Evolutionary conservation across 1,140 invertebrate species (phyloP).

Genomic region (Panagrolaimus sp.): DNA sequence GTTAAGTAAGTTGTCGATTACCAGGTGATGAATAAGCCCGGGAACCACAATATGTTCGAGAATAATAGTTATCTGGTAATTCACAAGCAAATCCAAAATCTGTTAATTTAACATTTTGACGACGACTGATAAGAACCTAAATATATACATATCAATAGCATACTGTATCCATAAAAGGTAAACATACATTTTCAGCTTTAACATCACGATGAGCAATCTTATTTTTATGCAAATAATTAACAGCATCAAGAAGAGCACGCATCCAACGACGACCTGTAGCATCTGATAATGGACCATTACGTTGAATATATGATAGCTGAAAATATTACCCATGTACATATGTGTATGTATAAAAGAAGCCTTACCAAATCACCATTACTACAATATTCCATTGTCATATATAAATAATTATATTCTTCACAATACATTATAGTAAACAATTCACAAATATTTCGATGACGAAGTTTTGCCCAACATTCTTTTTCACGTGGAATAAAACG

Average conservation of each 20-base stretch:
- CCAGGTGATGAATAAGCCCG: conserved; percentile 67
- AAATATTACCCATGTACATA: neutral
- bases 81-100: conserved; percentile 68
- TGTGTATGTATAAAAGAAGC: neutral
- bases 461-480: neutral
- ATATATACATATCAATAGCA: no score
- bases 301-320: conserved; percentile 28
- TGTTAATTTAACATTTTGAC: conserved; percentile 63
- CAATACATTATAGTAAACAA: neutral
- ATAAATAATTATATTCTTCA: neutral
- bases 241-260: conserved; percentile 63
- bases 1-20: no score
- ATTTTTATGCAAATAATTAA: conserved; percentile 64
- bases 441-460: neutral
- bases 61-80: conserved; percentile 30
- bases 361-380: neutral
- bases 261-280: conserved; percentile 34
- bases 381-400: conserved; percentile 1
- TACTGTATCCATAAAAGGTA: no score
- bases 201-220: conserved; percentile 67
- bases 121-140: conserved; percentile 61
- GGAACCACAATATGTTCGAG: conserved; percentile 63
- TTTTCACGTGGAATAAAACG: neutral
- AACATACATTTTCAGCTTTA: conserved; percentile 66
- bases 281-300: conserved; percentile 26